A percentile compares a stretch with the other conserved stretches of the same genome.
phyloP scores from a whole-genome alignment of 2,888 invertebrate species.

The Lasioglossum morio region DNA sequence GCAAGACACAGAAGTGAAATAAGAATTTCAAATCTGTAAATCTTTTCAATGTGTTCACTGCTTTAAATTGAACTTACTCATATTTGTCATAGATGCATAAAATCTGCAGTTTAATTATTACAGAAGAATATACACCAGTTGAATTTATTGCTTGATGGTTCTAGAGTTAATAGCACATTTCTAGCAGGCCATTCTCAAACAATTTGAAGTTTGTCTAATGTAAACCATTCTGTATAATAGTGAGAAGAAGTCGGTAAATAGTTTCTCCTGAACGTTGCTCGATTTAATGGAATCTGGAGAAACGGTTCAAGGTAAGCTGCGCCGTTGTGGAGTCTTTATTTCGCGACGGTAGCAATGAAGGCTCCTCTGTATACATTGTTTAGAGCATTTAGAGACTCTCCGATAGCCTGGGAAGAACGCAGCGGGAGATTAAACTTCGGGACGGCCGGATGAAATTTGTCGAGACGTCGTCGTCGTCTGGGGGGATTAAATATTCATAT shows the following conservation, averaged over 20 bases:
- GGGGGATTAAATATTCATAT: constrained; percentile 41
- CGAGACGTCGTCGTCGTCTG: not conserved
- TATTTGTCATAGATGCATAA: too few species aligned
- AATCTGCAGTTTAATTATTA: too few species aligned
- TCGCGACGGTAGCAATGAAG: not conserved
- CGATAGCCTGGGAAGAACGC: not conserved
- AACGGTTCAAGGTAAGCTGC: not conserved
- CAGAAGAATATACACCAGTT: not conserved
- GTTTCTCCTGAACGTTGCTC: not conserved
- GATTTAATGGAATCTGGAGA: constrained; percentile 6
- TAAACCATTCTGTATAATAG: not conserved
- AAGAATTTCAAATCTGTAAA: too few species aligned
- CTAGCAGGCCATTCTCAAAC: not conserved
- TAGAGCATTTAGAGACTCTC: not conserved
- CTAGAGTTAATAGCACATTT: not conserved
- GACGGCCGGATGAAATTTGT: constrained; percentile 25
- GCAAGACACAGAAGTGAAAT: too few species aligned
- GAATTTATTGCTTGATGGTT: not conserved
- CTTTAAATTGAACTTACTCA: too few species aligned
- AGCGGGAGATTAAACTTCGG: constrained; percentile 1
- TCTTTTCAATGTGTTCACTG: too few species aligned
- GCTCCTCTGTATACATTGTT: not conserved
- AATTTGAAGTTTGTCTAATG: not conserved
- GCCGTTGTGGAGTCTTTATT: not conserved
- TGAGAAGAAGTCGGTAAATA: not conserved